Conservation (phyloP, 2,888 invertebrate species). For the Plutella xylostella region DNA sequence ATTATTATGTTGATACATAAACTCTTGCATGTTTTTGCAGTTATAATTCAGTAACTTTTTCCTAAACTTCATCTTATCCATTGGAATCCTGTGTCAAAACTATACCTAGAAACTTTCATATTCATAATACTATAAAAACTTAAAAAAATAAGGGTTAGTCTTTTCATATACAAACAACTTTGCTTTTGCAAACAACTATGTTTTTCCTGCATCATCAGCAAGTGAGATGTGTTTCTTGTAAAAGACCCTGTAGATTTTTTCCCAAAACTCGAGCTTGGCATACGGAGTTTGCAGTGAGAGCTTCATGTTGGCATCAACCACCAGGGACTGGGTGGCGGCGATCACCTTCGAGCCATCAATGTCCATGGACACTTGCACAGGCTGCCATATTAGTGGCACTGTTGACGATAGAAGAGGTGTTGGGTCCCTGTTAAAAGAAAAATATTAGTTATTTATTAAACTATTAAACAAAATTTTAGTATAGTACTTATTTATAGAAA, state of each 20-base stretch:
- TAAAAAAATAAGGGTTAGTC: too few species aligned
- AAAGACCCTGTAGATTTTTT: slow-evolving; percentile 3
- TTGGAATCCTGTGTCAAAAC: too few species aligned
- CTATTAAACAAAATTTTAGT: too few species aligned
- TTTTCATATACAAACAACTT: too few species aligned
- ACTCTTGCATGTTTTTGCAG: too few species aligned
- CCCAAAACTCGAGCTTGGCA: slow-evolving; percentile 5
- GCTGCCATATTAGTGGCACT: slow-evolving; percentile 46
- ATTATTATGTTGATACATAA: too few species aligned
- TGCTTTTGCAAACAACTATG: too few species aligned
- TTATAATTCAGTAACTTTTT: too few species aligned
- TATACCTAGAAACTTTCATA: too few species aligned
- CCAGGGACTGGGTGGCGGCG: slow-evolving; percentile 26
- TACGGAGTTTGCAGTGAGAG: slow-evolving; percentile 19
- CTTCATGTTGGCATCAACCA: slow-evolving; percentile 24
- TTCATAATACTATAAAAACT: too few species aligned
- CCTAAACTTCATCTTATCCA: too few species aligned
- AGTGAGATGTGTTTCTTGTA: not conserved
- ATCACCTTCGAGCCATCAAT: slow-evolving; percentile 22
- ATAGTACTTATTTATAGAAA: too few species aligned
- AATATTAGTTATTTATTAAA: not conserved
- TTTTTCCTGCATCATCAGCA: not conserved
- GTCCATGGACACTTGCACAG: slow-evolving; percentile 19
- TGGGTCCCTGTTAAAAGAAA: slow-evolving; percentile 39
- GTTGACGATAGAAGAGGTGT: slow-evolving; percentile 42